These are phyloP conservation scores for Drosophila pallidifrons DNA, from an alignment of 1,140 invertebrate genomes.

Conservation along the genomic window DNA sequence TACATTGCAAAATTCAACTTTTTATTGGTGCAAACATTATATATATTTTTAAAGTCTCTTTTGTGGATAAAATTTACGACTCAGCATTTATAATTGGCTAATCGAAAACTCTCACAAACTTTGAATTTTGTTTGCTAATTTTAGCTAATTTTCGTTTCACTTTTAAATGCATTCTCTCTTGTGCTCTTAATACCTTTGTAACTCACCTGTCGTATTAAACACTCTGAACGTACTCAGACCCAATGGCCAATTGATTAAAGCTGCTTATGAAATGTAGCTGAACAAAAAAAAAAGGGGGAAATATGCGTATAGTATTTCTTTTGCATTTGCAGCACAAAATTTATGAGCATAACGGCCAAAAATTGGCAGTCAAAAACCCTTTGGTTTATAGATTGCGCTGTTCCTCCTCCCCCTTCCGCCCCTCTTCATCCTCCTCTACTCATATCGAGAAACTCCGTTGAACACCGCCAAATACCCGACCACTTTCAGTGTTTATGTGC, in stretches of 20 bases:
- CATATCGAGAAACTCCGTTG: neutral
- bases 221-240: neutral
- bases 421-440: neutral
- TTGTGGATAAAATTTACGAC: too few relatives aligned
- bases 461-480: conserved; percentile 10
- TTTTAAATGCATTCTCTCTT: neutral
- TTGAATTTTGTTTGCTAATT: neutral
- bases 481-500: conserved; percentile 55
- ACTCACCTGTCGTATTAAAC: neutral
- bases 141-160: neutral
- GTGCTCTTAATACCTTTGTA: neutral
- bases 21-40: too few relatives aligned
- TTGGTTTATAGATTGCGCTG: conserved; percentile 23
- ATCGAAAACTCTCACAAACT: too few relatives aligned
- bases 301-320: neutral
- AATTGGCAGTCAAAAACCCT: conserved; percentile 41
- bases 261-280: conserved; percentile 22
- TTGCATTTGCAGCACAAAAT: conserved; percentile 20
- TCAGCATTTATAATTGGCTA: too few relatives aligned
- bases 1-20: too few relatives aligned
- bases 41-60: too few relatives aligned
- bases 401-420: neutral
- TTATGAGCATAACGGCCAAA: conserved; percentile 36
- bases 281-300: too few relatives aligned
- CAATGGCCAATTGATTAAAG: conserved; percentile 32